phyloP scores from a whole-genome alignment of 2,888 invertebrate species.

The Coremacera marginata region DNA sequence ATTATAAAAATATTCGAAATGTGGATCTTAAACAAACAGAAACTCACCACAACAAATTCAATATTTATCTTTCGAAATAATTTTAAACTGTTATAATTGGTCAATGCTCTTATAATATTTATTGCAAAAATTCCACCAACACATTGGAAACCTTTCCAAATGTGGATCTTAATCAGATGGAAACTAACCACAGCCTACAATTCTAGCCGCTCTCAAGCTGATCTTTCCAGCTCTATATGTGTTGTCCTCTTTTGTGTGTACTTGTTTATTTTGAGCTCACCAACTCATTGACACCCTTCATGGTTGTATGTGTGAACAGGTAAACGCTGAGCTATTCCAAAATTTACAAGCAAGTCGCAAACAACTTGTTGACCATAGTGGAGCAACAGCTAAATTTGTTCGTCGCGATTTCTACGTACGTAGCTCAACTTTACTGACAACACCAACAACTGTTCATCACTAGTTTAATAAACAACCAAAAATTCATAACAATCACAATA shows the following conservation, averaged over 20 bases:
- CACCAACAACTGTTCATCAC: background rate
- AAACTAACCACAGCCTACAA: constrained; percentile 10
- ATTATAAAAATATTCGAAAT: too few species aligned
- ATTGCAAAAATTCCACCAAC: too few species aligned
- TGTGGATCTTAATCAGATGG: background rate
- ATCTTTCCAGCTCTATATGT: too few species aligned
- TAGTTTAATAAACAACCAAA: background rate
- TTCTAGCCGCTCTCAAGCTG: too few species aligned
- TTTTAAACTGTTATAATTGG: too few species aligned
- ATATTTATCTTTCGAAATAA: too few species aligned
- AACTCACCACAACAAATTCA: background rate
- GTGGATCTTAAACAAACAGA: background rate
- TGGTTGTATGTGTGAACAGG: constrained; percentile 38
- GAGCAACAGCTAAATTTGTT: background rate
- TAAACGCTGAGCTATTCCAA: constrained; percentile 20
- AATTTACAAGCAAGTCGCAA: constrained; percentile 14
- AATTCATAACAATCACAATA: background rate
- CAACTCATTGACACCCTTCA: too few species aligned
- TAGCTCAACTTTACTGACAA: background rate
- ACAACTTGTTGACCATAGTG: constrained; percentile 30
- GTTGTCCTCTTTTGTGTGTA: too few species aligned
- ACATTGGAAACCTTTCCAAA: too few species aligned
- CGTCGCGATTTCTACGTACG: constrained; percentile 4
- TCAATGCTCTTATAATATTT: too few species aligned
- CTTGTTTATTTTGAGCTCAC: too few species aligned